Percentiles rank a stretch among this genome's conserved stretches.
These are phyloP conservation scores for Calypte anna DNA, from an alignment of 2,113 vertebrate genomes.

Conservation along the genomic window DNA sequence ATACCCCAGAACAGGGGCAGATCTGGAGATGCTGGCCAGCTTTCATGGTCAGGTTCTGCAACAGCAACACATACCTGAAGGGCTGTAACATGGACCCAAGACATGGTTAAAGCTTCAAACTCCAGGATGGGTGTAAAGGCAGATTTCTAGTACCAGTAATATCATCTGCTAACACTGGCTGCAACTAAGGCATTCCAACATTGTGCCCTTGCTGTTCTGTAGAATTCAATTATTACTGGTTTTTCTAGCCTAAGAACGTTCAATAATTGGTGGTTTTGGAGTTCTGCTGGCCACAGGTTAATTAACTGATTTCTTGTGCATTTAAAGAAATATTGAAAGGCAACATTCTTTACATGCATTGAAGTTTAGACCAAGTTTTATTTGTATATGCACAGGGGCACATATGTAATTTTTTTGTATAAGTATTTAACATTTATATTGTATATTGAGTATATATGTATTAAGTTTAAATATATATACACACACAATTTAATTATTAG, in stretches of 20 bases:
- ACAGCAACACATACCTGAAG: background rate
- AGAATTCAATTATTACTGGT: background rate
- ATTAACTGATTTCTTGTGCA: background rate
- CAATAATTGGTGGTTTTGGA: background rate
- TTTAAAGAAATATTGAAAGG: background rate
- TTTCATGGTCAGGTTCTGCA: background rate
- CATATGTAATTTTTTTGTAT: background rate
- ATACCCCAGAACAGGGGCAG: accelerated
- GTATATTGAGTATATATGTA: no score
- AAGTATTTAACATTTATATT: background rate
- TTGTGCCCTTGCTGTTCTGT: background rate
- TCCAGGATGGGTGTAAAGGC: background rate
- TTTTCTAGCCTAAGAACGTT: background rate
- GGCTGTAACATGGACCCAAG: background rate
- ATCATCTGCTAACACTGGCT: background rate
- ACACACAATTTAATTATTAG: background rate
- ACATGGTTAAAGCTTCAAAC: background rate
- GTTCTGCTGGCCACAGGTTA: background rate
- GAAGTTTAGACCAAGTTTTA: background rate
- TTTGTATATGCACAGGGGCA: background rate
- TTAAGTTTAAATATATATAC: background rate
- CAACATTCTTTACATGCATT: background rate
- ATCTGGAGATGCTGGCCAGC: background rate
- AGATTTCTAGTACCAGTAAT: background rate
- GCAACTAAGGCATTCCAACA: background rate